Evolutionary conservation across 2,888 invertebrate genomes (phyloP).

Genomic region (Nebria brevicollis): DNA sequence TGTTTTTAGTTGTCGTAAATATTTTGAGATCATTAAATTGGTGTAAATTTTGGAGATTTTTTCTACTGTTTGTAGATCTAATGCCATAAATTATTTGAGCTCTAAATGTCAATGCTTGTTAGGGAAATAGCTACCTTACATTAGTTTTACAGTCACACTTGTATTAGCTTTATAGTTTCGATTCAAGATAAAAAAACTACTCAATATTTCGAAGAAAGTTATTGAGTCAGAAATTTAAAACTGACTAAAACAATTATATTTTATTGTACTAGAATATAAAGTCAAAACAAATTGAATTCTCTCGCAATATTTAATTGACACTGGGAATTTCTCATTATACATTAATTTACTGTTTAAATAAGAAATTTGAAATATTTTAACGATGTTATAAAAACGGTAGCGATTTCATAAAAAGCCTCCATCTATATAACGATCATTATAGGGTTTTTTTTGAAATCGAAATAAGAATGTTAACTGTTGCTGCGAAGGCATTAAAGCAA

Average conservation of each 20-base stretch:
- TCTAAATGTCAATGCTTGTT: background rate
- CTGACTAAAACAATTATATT: too few species aligned
- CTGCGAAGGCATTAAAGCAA: background rate
- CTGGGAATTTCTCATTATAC: background rate
- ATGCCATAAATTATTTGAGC: background rate
- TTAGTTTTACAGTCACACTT: background rate
- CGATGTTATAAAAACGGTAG: constrained; percentile 19
- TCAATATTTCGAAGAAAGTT: background rate
- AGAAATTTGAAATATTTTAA: constrained; percentile 19
- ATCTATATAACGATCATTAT: constrained; percentile 5
- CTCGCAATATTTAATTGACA: background rate
- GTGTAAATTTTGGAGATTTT: constrained; percentile 20
- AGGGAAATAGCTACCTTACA: background rate
- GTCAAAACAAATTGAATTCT: too few species aligned
- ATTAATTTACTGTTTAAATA: background rate
- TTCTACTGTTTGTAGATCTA: background rate
- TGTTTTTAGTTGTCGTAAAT: constrained; percentile 25
- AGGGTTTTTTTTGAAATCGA: background rate
- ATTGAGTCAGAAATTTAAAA: too few species aligned
- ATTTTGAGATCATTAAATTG: constrained; percentile 38
- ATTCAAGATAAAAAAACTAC: background rate
- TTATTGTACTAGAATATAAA: too few species aligned
- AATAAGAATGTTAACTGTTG: constrained; percentile 4
- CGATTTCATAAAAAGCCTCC: background rate
- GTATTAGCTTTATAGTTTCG: background rate